A percentile compares a stretch with the other conserved stretches of the same genome.
Conservation (phyloP, 2,113 vertebrate species). For the Hirundichthys speculiger region DNA sequence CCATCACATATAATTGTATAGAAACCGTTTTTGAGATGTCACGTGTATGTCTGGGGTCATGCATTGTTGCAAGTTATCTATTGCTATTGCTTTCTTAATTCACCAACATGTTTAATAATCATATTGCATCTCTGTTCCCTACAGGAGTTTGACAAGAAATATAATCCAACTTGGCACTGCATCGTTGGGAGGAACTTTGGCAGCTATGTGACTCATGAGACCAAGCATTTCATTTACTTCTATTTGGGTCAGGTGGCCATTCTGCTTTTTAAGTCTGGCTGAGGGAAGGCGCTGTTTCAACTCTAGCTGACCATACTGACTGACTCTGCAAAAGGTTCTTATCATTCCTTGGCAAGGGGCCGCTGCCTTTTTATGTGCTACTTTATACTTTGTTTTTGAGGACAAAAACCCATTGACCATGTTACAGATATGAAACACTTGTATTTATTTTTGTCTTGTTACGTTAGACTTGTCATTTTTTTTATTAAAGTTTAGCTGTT, state of each 20-base stretch:
- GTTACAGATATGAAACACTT: conserved; percentile 73
- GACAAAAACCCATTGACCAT: conserved; percentile 64
- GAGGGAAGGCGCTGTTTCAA: conserved; percentile 55
- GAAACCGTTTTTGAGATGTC: background rate
- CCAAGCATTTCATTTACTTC: conserved; percentile 99
- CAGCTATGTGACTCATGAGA: conserved; percentile 98
- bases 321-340: conserved; percentile 77
- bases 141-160: conserved; percentile 99
- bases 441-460: conserved; percentile 85
- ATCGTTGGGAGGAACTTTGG: conserved; percentile 98
- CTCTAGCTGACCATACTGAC: conserved; percentile 74
- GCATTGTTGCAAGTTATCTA: too few species aligned
- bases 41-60: background rate
- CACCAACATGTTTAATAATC: background rate
- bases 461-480: conserved; percentile 75
- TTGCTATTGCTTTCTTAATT: too few species aligned
- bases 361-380: conserved; percentile 86
- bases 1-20: background rate
- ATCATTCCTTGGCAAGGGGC: conserved; percentile 85
- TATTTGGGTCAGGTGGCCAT: conserved; percentile 99
- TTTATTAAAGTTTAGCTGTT: conserved; percentile 76
- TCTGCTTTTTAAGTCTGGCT: conserved; percentile 97
- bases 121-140: conserved; percentile 6
- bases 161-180: conserved; percentile 99
- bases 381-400: conserved; percentile 77